Conservation (phyloP, 2,113 vertebrate species). For the Petrocephalus zakoni region DNA sequence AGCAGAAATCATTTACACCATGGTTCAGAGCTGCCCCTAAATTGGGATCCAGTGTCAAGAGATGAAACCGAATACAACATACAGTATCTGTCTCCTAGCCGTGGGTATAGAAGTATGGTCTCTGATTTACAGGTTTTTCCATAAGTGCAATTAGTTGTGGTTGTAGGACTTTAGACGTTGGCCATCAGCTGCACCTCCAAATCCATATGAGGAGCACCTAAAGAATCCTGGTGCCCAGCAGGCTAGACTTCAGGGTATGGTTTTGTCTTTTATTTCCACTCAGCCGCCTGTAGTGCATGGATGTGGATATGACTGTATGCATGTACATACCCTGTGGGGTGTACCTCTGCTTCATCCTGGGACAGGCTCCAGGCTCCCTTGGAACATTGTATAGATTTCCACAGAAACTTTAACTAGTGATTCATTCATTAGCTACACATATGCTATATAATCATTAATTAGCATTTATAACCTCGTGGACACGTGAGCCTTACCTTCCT, state of each 20-base stretch:
- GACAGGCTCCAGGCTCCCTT: not conserved
- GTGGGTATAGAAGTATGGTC: not conserved
- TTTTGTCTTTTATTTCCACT: not conserved
- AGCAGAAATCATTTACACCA: not conserved
- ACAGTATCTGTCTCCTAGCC: not conserved
- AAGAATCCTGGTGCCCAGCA: conserved; percentile 35
- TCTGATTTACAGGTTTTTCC: conserved; percentile 4
- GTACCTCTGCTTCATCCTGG: not conserved
- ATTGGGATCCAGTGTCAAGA: not conserved
- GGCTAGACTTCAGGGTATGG: not conserved
- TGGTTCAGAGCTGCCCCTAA: conserved; percentile 41
- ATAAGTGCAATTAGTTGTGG: conserved; percentile 46
- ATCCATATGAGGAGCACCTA: conserved; percentile 27
- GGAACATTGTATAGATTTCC: not conserved
- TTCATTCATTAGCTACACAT: not conserved
- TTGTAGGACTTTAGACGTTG: conserved; percentile 49
- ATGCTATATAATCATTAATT: not conserved
- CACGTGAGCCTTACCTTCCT: conserved; percentile 46
- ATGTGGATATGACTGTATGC: not conserved
- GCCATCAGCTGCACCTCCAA: conserved; percentile 40
- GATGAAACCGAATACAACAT: not conserved
- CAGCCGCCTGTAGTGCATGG: not conserved
- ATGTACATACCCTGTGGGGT: not conserved
- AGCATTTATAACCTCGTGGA: not conserved
- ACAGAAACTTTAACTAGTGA: not conserved